Conservation (phyloP, 2,888 invertebrate genomes). For the Luperina testacea region DNA sequence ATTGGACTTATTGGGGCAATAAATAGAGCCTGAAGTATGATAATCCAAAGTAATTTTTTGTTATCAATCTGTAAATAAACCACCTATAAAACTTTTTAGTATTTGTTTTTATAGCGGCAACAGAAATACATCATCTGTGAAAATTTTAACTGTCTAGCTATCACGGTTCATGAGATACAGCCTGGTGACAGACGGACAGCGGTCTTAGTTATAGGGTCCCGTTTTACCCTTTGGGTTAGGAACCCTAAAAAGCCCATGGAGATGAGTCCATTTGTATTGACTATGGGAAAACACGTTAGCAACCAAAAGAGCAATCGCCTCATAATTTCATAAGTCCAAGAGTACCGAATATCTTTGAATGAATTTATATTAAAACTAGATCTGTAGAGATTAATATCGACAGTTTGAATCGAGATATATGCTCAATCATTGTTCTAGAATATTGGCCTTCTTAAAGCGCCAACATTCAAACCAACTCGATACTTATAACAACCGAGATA, state of each 20-base stretch:
- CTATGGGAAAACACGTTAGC: neutral
- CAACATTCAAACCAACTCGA: conserved; percentile 21
- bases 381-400: neutral
- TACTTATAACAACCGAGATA: conserved; percentile 36
- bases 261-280: too few relatives aligned
- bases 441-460: neutral
- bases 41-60: neutral
- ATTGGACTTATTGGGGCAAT: neutral
- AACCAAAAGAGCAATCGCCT: neutral
- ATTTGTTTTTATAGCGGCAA: too few relatives aligned
- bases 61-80: neutral
- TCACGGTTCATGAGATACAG: too few relatives aligned
- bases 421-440: neutral
- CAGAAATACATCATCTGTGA: too few relatives aligned
- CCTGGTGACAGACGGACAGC: too few relatives aligned
- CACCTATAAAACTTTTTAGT: neutral
- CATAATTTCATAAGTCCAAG: neutral
- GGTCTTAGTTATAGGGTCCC: too few relatives aligned
- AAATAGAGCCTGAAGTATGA: neutral
- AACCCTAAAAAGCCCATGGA: too few relatives aligned
- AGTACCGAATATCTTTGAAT: neutral
- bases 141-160: too few relatives aligned
- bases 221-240: too few relatives aligned
- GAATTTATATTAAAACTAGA: neutral
- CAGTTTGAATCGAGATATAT: neutral